A percentile compares a stretch with the other conserved stretches of the same genome.
phyloP scores from a whole-genome alignment of 2,888 invertebrate species.

The Cheilosia impressa region DNA sequence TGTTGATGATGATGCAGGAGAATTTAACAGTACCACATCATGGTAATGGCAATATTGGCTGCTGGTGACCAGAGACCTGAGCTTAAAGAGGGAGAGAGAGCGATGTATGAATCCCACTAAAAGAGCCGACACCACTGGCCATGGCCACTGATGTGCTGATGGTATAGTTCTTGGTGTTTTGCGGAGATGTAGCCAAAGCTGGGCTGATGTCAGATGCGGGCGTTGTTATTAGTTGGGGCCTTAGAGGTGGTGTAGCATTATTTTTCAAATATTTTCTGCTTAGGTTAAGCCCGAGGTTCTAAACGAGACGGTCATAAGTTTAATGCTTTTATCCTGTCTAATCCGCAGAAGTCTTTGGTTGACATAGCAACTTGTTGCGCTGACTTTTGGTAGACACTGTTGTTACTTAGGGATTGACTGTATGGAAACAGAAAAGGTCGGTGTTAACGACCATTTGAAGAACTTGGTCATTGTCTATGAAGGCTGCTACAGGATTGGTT shows the following conservation, averaged over 20 bases:
- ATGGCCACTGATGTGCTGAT: slow-evolving; percentile 54
- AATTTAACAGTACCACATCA: slow-evolving; percentile 32
- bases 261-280: not conserved
- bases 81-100: not conserved
- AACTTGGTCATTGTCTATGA: too few species aligned
- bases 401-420: too few species aligned
- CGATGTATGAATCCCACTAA: slow-evolving; percentile 18
- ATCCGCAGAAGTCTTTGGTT: too few species aligned
- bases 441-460: too few species aligned
- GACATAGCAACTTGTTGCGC: too few species aligned
- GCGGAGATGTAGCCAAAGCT: slow-evolving; percentile 52
- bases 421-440: too few species aligned
- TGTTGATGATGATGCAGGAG: slow-evolving; percentile 51
- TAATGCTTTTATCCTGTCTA: too few species aligned
- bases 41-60: slow-evolving; percentile 62
- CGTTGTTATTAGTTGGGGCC: not conserved
- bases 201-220: slow-evolving; percentile 59
- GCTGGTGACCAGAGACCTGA: slow-evolving; percentile 44
- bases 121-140: slow-evolving; percentile 21
- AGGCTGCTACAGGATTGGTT: too few species aligned
- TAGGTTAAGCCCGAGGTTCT: too few species aligned
- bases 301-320: too few species aligned
- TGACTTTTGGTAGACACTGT: too few species aligned
- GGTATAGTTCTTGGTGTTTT: slow-evolving; percentile 52
- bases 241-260: not conserved